Conservation (phyloP, 2,113 vertebrate genomes). For the Sigmodon hispidus region DNA sequence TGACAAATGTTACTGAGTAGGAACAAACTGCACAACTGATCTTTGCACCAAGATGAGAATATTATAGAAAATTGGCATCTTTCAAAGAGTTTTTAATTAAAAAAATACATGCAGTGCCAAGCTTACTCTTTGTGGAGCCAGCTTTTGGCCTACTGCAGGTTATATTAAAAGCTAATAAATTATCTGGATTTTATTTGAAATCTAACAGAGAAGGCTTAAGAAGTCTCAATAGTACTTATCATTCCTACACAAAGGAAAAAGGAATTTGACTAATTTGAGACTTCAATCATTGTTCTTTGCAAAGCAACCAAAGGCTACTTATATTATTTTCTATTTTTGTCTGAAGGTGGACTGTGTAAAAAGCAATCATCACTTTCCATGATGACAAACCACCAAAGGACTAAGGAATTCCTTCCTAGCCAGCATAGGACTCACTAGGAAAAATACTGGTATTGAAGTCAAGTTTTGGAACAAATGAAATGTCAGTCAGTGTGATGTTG, state of each 20-base stretch:
- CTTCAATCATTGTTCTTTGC: not conserved
- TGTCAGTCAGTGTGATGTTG: not conserved
- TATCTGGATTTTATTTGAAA: not conserved
- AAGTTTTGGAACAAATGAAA: not conserved
- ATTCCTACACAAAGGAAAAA: not conserved
- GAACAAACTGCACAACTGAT: not conserved
- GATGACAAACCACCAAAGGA: not conserved
- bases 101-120: not conserved
- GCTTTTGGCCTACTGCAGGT: not conserved
- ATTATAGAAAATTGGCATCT: not conserved
- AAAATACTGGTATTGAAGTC: not conserved
- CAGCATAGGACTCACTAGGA: not conserved
- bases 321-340: not conserved
- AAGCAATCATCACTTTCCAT: conserved; percentile 31
- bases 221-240: not conserved
- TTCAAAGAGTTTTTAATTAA: not conserved
- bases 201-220: not conserved
- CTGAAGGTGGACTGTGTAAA: not conserved
- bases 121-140: not conserved
- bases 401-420: not conserved
- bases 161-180: not conserved
- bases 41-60: not conserved
- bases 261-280: not conserved
- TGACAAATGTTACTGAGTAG: not conserved
- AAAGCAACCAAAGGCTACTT: conserved; percentile 33